phyloP scores from a whole-genome alignment of 2,113 vertebrate species.

The Clarias macrocephalus region DNA sequence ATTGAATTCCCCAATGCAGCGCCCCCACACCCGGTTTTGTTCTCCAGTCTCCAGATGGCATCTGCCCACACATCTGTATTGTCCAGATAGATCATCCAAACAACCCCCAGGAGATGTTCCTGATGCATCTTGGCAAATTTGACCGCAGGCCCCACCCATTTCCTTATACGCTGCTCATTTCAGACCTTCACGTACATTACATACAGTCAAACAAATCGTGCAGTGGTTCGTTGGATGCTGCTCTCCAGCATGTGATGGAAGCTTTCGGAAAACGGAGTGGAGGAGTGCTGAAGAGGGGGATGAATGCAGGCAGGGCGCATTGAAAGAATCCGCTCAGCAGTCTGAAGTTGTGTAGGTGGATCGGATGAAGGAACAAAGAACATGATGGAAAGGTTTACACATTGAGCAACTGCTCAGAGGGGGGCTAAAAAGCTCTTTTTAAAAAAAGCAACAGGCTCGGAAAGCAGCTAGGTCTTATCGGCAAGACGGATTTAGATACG shows the following conservation, averaged over 20 bases:
- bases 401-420: conserved; percentile 31
- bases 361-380: conserved; percentile 75
- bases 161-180: not conserved
- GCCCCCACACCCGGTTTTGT: conserved; percentile 78
- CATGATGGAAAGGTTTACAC: conserved; percentile 60
- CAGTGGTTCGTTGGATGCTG: not conserved
- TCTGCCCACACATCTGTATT: conserved; percentile 93
- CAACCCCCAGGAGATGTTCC: conserved; percentile 28
- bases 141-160: not conserved
- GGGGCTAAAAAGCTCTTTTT: conserved; percentile 23
- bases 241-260: conserved; percentile 28
- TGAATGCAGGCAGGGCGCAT: conserved; percentile 55
- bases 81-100: conserved; percentile 67
- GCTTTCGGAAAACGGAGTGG: conserved; percentile 53
- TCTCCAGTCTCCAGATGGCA: conserved; percentile 84
- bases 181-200: not conserved
- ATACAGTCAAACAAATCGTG: not conserved
- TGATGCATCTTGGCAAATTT: not conserved
- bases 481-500: conserved; percentile 5
- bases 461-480: conserved; percentile 33
- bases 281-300: conserved; percentile 48
- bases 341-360: conserved; percentile 74
- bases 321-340: conserved; percentile 70
- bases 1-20: conserved; percentile 57
- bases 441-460: not conserved